Evolutionary conservation across 1,140 invertebrate species (phyloP), one percentile per base, ranked within the genome.

Genomic region (Heterodera schachtii): DNA sequence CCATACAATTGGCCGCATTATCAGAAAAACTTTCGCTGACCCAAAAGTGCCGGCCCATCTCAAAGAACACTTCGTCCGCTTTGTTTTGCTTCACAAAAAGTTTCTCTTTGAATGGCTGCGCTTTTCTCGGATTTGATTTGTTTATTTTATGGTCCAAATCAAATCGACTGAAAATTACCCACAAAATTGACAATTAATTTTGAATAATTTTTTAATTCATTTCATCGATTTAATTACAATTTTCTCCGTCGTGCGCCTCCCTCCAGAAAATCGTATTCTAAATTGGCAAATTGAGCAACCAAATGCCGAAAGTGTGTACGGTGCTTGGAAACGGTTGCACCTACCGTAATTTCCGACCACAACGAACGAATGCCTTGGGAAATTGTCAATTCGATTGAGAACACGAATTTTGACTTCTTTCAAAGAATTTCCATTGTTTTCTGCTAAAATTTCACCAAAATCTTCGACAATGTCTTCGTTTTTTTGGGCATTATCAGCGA

Each of bases 71-170:
- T 81, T 80, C 67, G 66, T 83, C 80, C 79, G 81, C 49, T 16
- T 79, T 60, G 80, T 82, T 60, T 19, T 43, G n/a, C 80, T 31
- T 19, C 80, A 80, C 79, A 80, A 81, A 81, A 81, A 82, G 66
- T 31, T 43, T 11, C 41, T 78, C 19, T 60, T 60, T 60, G 57
- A 60, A 60, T 60, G 57, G 19, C 19, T 60, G 57, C 9, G 16
- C 8, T 16, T 60, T 60, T 60, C 19, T 60, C 16, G 11, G 11
- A 16, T 60, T 60, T 16, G 57, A 60, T 16, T 60, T 60, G 57
- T 60, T 19, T 16, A 60, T 16, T 60, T 9, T 60, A 16, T 16
- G 3, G 57, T 60, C 3, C 3, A 60, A 16, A 60, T 60, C 57
- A 19, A 16, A 16, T 16, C 5, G 57, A 60, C 57, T 60, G 57